Percentiles rank a stretch among this genome's conserved stretches.
These are phyloP conservation scores for Eublepharis macularius DNA, from an alignment of 2,113 vertebrate genomes.

Conservation along the genomic window DNA sequence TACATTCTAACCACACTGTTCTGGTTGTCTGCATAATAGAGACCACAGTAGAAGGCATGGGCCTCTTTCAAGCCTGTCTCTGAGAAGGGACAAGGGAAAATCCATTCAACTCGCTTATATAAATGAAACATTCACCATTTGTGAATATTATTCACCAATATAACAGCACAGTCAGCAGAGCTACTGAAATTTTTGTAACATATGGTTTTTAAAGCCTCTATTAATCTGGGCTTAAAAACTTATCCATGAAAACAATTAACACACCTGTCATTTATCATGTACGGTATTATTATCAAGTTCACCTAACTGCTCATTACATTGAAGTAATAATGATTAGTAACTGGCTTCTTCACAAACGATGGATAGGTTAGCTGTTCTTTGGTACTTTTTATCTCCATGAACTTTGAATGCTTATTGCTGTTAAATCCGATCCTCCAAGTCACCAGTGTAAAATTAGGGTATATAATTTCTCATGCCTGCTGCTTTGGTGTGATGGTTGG, in stretches of 20 bases:
- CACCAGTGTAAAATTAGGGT: background rate
- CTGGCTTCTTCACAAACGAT: constrained; percentile 45
- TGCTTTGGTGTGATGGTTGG: no score
- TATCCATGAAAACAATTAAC: constrained; percentile 50
- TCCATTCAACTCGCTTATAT: constrained; percentile 21
- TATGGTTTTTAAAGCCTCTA: constrained; percentile 46
- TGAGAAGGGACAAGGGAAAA: background rate
- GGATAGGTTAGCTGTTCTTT: constrained; percentile 37
- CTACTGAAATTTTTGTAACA: constrained; percentile 41
- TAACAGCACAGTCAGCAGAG: constrained; percentile 27
- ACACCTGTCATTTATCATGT: constrained; percentile 54
- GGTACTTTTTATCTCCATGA: constrained; percentile 41
- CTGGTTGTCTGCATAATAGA: no score
- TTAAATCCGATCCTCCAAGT: constrained; percentile 34
- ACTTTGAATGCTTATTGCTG: background rate
- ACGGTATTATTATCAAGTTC: constrained; percentile 52
- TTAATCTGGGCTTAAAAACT: constrained; percentile 40
- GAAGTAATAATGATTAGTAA: constrained; percentile 59
- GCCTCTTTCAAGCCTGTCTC: background rate
- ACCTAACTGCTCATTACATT: constrained; percentile 41
- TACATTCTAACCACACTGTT: no score
- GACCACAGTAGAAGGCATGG: no score
- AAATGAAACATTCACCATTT: constrained; percentile 8
- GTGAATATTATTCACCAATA: constrained; percentile 23
- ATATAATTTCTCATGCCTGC: no score